A percentile compares a stretch with the other conserved stretches of the same genome.
Evolutionary conservation across 2,888 invertebrate species (phyloP).

Genomic region (Toxonevra muliebris): DNA sequence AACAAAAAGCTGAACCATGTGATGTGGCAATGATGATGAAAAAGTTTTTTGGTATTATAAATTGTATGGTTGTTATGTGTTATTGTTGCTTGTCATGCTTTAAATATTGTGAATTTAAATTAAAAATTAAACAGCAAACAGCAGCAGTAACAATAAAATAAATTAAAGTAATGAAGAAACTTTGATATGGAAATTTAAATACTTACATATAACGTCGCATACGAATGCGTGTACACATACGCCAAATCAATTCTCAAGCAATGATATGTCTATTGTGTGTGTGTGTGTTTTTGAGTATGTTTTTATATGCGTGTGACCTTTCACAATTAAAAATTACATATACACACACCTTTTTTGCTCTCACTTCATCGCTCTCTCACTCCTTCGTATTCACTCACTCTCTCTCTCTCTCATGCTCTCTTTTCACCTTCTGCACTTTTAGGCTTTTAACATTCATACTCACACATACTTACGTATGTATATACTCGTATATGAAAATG

Average conservation of each 20-base stretch:
- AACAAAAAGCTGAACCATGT: slow-evolving; percentile 27
- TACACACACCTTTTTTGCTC: slow-evolving; percentile 2
- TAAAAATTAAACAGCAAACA: neutral
- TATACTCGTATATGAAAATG: slow-evolving; percentile 9
- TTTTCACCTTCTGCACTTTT: neutral
- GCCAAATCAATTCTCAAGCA: too few relatives aligned
- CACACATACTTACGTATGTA: neutral
- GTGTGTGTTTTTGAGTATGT: too few relatives aligned
- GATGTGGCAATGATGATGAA: neutral
- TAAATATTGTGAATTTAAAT: neutral
- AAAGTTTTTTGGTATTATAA: neutral
- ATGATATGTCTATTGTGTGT: too few relatives aligned
- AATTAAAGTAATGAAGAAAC: too few relatives aligned
- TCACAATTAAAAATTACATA: too few relatives aligned
- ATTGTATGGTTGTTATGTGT: neutral
- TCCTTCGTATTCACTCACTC: neutral
- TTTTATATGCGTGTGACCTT: too few relatives aligned
- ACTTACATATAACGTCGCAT: too few relatives aligned
- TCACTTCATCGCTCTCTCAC: neutral
- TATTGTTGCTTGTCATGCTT: neutral
- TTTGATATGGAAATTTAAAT: too few relatives aligned
- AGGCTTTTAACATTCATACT: slow-evolving; percentile 1
- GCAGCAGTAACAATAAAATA: too few relatives aligned
- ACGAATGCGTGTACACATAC: too few relatives aligned
- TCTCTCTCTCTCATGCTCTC: neutral